Evolutionary conservation across 1,140 invertebrate species (phyloP), one percentile per base, ranked within the genome.

Genomic region (Maconellicoccus hirsutus): DNA sequence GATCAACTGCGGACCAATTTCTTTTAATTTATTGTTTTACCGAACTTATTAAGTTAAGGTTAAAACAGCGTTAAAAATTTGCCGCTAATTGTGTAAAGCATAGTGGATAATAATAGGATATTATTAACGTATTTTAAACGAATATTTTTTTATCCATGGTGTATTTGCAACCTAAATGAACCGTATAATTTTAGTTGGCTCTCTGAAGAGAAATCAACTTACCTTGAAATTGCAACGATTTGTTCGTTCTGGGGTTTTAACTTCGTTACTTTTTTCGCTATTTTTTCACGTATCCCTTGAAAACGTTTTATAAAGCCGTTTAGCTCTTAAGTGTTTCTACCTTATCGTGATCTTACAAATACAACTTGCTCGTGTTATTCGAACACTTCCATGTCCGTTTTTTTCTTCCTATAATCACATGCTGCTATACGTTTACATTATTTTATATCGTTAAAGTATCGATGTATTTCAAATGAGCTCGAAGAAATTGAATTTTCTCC

Each of bases 211-310:
- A 66, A 66, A 66, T 66, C 61, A 66, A 26, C 61, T 19, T 66
- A 66, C 61, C 61, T 66, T 66, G 61, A 66, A 66, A 66, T 66
- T 66, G 61, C 61, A 10, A 26, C 61, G 25, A 66, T 66, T 66
- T 52, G 42, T 52, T 66, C 61, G 61, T 66, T 66, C 61, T 66
- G 61, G 61, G 61, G 19, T 66, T 66, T 66, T 66, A 66, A 66
- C 61, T 25, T 25, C 25, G 61, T 2, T 66, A 66, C 21, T 25
- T 66, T 66, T 66, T 59, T 66, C 25, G 22, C 16, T 16, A 26
- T 66, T 66, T 66, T 66, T 66, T 19, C 25, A 23, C 21, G 61
- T 66, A 25, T 66, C 10, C 25, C 61, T 66, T 66, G 25, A 66
- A n/a, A 66, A 66, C 22, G 21, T 25, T 66, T 25, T 66, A 66